Base-by-base conservation (phyloP, 2,888 invertebrate species). In the Clostera curtula region DNA sequence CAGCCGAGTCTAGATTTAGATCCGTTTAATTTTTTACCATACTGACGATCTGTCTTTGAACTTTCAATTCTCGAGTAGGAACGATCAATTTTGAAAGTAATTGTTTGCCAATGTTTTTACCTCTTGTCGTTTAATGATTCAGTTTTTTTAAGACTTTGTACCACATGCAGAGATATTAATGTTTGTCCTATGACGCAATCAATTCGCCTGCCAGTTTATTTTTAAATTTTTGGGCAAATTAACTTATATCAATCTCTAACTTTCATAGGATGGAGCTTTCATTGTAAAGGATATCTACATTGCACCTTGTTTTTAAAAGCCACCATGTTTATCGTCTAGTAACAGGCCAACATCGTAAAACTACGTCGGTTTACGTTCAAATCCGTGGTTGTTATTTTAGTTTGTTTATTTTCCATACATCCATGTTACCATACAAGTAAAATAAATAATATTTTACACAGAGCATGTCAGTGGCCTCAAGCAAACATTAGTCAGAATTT, bases 251-350 rank as follows among this genome's bases (percentile, higher is more conserved):
- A n/a, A n/a, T n/a, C n/a, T n/a, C n/a, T n/a, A n/a, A n/a, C n/a
- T n/a, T n/a, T n/a, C n/a, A n/a, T n/a, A n/a, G n/a, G n/a, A n/a
- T n/a, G n/a, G n/a, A 49, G 63, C 61, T 70, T 72, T 74, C 59
- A 71, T 70, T 67, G 55, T 50, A 48, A 43, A 52, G 44, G 76
- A 76, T 76, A 73, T 74, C 53, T 56, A 69, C 62, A 59, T 49
- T 33, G 53, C 56, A 46, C 61, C 59, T 58, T 66, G 66, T 59
- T 70, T 63, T 61, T 62, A 62, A 57, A 57, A 51, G 53, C 49
- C 32, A 46, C 65, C 60, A 60, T 75, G 74, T 76, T 76, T 75
- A 75, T 75, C 64, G 68, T 61, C 64, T 61, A 62, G 62, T 57
- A 49, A 61, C 62, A 60, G 56, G 51, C 52, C 44, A 41, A 38